Conservation (phyloP, 2,888 invertebrate genomes). For the Cylloceria caligata region DNA sequence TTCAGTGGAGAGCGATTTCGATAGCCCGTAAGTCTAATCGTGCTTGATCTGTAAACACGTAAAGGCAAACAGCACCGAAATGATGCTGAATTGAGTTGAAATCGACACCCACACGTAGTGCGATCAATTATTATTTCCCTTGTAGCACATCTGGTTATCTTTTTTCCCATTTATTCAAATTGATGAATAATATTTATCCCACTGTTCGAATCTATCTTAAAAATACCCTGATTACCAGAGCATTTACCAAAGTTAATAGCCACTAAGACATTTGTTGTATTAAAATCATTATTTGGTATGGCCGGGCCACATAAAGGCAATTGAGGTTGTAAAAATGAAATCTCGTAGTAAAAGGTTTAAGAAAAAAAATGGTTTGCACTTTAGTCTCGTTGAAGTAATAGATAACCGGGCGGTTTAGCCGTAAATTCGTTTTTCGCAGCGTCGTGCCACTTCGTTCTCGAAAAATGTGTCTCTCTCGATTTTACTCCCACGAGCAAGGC, state of each 20-base stretch:
- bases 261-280: background rate
- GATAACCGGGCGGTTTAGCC: constrained; percentile 36
- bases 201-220: too few relatives aligned
- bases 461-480: constrained; percentile 48
- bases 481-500: constrained; percentile 57
- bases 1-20: background rate
- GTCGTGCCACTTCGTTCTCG: constrained; percentile 57
- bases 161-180: too few relatives aligned
- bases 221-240: too few relatives aligned
- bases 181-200: too few relatives aligned
- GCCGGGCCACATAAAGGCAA: too few relatives aligned
- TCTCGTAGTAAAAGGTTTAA: background rate
- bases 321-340: background rate
- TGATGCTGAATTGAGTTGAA: background rate
- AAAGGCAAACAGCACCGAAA: background rate
- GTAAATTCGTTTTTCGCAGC: constrained; percentile 53
- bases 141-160: background rate
- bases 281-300: background rate
- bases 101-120: background rate
- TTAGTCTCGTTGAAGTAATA: constrained; percentile 36
- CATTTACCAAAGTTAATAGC: too few relatives aligned
- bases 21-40: background rate
- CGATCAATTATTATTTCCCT: background rate
- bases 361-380: background rate
- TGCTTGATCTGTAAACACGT: background rate